Percentiles rank a stretch among this genome's conserved stretches.
Conservation (phyloP, 2,113 vertebrate species). For the rat (Rattus norvegicus) region DNA sequence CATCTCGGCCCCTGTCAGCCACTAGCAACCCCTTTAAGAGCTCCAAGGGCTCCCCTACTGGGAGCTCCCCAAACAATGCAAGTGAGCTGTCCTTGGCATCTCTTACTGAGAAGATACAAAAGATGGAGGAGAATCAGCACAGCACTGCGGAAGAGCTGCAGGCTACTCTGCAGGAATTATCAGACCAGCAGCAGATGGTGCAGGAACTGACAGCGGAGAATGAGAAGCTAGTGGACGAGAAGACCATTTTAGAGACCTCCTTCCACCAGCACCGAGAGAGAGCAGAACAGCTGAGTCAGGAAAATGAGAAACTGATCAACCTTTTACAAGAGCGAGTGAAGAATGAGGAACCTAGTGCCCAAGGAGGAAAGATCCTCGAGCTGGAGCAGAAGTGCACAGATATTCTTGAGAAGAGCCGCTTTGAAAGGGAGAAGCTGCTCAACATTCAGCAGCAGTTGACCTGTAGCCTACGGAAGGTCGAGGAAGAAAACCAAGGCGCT, state of each 20-base stretch:
- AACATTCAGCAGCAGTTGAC: conserved; percentile 97
- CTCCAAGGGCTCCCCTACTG: conserved; percentile 82
- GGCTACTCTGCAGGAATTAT: conserved; percentile 96
- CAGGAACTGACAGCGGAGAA: conserved; percentile 96
- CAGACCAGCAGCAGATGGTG: conserved; percentile 97
- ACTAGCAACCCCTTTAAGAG: conserved; percentile 86
- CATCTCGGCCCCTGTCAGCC: conserved; percentile 89
- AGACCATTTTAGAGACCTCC: conserved; percentile 93
- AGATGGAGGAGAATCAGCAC: conserved; percentile 98
- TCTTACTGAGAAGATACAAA: conserved; percentile 93
- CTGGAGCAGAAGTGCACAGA: conserved; percentile 93
- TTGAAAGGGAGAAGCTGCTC: conserved; percentile 96
- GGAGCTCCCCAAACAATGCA: conserved; percentile 84
- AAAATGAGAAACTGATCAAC: conserved; percentile 91
- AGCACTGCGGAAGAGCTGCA: conserved; percentile 97
- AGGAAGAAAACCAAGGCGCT: conserved; percentile 93
- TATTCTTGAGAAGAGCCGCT: conserved; percentile 92
- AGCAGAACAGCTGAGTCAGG: conserved; percentile 92
- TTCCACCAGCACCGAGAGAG: conserved; percentile 94
- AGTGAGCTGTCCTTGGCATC: conserved; percentile 91
- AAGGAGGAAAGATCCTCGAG: conserved; percentile 87
- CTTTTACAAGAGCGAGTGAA: conserved; percentile 91
- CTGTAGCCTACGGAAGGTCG: conserved; percentile 92
- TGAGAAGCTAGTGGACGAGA: conserved; percentile 94
- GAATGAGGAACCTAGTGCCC: conserved; percentile 87